These are phyloP conservation scores for Podiceps cristatus DNA, from an alignment of 2,113 vertebrate genomes.

Conservation along the genomic window DNA sequence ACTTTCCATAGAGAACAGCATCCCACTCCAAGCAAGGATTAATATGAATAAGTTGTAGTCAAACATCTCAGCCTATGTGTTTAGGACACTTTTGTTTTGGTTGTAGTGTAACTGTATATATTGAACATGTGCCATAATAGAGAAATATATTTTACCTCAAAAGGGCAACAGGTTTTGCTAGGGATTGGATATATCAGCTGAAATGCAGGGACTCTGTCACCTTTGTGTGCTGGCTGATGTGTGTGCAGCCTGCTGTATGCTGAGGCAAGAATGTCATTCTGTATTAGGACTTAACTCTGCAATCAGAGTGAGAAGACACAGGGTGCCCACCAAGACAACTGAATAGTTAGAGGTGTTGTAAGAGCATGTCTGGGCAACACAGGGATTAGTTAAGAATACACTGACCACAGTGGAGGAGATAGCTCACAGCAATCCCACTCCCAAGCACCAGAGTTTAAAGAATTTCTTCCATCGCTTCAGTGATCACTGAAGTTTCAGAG, in stretches of 20 bases:
- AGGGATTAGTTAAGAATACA: neutral
- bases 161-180: slow-evolving; percentile 6
- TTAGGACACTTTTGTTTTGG: slow-evolving; percentile 52
- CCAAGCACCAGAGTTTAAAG: neutral
- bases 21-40: slow-evolving; percentile 41
- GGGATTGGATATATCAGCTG: neutral
- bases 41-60: slow-evolving; percentile 42
- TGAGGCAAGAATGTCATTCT: neutral
- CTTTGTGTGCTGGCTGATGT: neutral
- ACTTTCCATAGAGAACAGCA: slow-evolving; percentile 40
- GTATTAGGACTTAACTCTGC: neutral
- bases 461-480: neutral
- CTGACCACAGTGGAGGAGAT: neutral
- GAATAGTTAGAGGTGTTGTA: neutral
- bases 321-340: neutral
- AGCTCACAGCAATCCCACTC: neutral
- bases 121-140: slow-evolving; percentile 65
- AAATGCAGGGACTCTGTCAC: neutral
- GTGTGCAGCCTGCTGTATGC: neutral
- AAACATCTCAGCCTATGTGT: slow-evolving; percentile 50
- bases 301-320: neutral
- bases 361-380: neutral
- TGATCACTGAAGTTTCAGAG: neutral
- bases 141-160: slow-evolving; percentile 65
- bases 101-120: slow-evolving; percentile 55